Base-by-base conservation (phyloP, 2,888 invertebrate species). In the Brenthis ino region DNA sequence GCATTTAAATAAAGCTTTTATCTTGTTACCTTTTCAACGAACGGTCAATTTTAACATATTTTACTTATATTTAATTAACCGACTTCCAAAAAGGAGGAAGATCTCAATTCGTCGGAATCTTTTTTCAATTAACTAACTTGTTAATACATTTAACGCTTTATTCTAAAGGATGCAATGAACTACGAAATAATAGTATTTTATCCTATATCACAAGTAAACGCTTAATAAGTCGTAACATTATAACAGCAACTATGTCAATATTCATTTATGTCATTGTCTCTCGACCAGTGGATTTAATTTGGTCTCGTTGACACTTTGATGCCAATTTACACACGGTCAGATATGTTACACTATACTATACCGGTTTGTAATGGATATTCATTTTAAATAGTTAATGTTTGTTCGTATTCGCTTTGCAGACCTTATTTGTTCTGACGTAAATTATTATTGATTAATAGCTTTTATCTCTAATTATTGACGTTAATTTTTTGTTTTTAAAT, bases 201-300 rank as follows among this genome's bases (percentile, higher is more conserved):
- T 54, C 53, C 14, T 20, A 20, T 5, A 54, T 43, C 16, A 20
- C 20, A 63, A 53, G 51, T 63, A 43, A 43, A 37, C 53, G 20
- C 43, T 53, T 53, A 63, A 63, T 63, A 54, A 54, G 54, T 63
- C 11, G 37, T 63, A 14, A 24, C 63, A 13, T 43, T 37, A 54
- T 43, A 51, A 37, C 53, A 53, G 51, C 63, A 43, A 51, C 24
- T 24, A 8, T 43, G 61, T 67, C 61, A 67, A 56, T 51, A 67
- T 63, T 67, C 50, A 57, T 67, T 63, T 63, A 50, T 56, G 37
- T 63, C 67, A 61, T 55, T 60, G 66, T 63, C 24, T 60, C 61
- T 24, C 61, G 51, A 63, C 37, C 56, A 28, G 67, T 67, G 37
- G 56, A 67, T 67, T 63, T 57, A 67, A 67, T 67, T 67, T 67